A percentile compares a stretch with the other conserved stretches of the same genome.
These are phyloP conservation scores for Tachycineta bicolor DNA, from an alignment of 2,113 vertebrate genomes.

Conservation along the genomic window DNA sequence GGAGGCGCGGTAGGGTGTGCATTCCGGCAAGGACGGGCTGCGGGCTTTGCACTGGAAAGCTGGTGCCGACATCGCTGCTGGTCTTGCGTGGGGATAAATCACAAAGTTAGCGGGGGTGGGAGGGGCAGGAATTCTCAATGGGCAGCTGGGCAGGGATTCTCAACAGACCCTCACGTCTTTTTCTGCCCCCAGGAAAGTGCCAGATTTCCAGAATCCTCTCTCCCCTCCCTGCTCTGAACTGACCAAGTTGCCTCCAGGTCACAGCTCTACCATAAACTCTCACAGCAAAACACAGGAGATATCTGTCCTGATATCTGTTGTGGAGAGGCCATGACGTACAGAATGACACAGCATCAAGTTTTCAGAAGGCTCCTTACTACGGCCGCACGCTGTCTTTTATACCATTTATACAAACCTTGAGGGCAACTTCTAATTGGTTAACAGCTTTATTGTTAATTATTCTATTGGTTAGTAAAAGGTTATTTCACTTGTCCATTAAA, in stretches of 20 bases:
- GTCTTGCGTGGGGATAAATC: not conserved
- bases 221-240: not conserved
- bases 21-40: not conserved
- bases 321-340: not conserved
- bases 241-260: not conserved
- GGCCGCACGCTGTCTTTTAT: not conserved
- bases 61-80: not conserved
- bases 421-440: not conserved
- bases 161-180: fast-evolving
- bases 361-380: not conserved
- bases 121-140: not conserved
- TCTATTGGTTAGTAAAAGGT: not conserved
- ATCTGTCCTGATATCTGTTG: too few species aligned
- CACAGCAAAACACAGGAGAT: not conserved
- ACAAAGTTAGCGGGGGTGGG: fast-evolving
- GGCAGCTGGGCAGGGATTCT: not conserved
- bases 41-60: not conserved
- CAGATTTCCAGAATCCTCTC: not conserved
- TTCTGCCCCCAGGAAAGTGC: fast-evolving
- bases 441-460: not conserved
- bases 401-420: not conserved
- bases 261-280: not conserved
- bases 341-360: not conserved
- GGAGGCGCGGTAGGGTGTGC: not conserved
- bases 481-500: not conserved